Conservation (phyloP, 2,113 vertebrate genomes). For the Platycercus adscitus region DNA sequence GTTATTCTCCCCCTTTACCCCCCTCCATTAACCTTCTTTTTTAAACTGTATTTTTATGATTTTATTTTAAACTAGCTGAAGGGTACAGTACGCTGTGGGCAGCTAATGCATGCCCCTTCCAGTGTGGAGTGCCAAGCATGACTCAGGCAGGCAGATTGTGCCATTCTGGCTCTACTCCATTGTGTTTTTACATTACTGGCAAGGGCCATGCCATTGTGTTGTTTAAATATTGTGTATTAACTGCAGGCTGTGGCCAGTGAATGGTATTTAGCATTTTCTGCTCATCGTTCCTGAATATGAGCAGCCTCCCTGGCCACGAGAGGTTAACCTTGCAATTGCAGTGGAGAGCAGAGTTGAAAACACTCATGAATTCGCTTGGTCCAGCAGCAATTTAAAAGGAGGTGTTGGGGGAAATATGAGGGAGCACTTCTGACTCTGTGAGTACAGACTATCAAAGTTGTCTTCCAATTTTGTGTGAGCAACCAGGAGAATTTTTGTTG, state of each 20-base stretch:
- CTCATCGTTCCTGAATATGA: slow-evolving; percentile 1
- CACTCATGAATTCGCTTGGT: background rate
- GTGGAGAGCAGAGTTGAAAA: background rate
- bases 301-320: background rate
- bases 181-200: slow-evolving; percentile 62
- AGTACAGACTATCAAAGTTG: background rate
- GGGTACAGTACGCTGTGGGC: slow-evolving; percentile 9
- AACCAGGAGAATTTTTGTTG: background rate
- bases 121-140: slow-evolving; percentile 13
- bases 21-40: background rate
- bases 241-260: slow-evolving; percentile 46
- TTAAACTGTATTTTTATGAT: slow-evolving; percentile 17
- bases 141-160: slow-evolving; percentile 49
- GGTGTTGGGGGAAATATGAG: background rate
- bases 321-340: slow-evolving; percentile 20
- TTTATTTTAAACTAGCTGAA: slow-evolving; percentile 15
- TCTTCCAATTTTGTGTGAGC: background rate
- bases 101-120: slow-evolving; percentile 21
- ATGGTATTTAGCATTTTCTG: slow-evolving; percentile 42
- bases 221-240: slow-evolving; percentile 63
- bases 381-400: background rate
- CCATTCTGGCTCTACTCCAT: slow-evolving; percentile 50
- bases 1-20: fast-evolving
- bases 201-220: slow-evolving; percentile 65
- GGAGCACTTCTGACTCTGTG: background rate